These are phyloP conservation scores for Australoheros facetus DNA, from an alignment of 2,797 vertebrate genomes.

Conservation along the genomic window DNA sequence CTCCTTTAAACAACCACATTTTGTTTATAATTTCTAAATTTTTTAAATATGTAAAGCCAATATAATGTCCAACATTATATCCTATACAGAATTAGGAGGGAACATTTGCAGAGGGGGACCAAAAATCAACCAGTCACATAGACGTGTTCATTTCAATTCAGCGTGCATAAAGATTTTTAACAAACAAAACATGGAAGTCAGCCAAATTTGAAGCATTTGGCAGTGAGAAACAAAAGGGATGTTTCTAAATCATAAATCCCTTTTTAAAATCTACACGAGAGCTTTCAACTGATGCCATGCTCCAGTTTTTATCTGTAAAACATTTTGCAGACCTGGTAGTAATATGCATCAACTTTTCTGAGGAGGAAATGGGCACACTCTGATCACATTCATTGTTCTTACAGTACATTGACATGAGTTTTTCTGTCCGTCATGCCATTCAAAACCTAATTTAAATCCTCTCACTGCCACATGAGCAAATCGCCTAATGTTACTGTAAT, in stretches of 20 bases:
- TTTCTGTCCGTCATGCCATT: conserved; percentile 6
- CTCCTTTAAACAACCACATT: neutral
- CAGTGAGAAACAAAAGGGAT: neutral
- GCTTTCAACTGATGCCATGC: neutral
- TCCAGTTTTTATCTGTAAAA: neutral
- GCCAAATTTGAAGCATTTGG: conserved; percentile 16
- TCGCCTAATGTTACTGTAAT: neutral
- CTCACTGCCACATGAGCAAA: neutral
- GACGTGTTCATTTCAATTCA: neutral
- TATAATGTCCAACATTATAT: neutral
- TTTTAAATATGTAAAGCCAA: neutral
- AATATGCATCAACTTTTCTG: conserved; percentile 1
- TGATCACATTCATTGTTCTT: neutral
- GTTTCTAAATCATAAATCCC: conserved; percentile 37
- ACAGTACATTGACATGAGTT: neutral
- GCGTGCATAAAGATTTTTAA: conserved; percentile 15
- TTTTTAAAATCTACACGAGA: neutral
- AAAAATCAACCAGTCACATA: neutral
- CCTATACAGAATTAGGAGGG: neutral
- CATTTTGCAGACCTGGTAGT: neutral
- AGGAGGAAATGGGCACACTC: conserved; percentile 7
- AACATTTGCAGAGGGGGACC: neutral
- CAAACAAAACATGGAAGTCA: neutral
- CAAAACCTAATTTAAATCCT: neutral
- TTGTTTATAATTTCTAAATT: neutral